A percentile compares a stretch with the other conserved stretches of the same genome.
phyloP scores from a whole-genome alignment of 2,113 vertebrate genomes.

The Chloropsis hardwickii region DNA sequence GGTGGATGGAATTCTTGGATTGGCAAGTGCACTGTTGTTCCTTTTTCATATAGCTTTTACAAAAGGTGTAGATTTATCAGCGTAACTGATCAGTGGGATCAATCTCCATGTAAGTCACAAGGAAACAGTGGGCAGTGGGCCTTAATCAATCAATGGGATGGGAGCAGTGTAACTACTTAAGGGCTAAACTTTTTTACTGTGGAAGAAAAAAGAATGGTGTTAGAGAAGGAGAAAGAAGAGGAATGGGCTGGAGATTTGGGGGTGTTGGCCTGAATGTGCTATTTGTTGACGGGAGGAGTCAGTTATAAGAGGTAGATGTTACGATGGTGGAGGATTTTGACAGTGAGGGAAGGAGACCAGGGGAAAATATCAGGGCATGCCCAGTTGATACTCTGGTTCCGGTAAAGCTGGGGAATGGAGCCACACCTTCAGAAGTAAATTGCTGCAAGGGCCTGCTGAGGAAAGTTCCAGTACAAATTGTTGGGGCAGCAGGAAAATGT shows the following conservation, averaged over 20 bases:
- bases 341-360: neutral
- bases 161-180: neutral
- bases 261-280: neutral
- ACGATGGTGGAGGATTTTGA: neutral
- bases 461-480: neutral
- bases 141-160: neutral
- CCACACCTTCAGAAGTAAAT: neutral
- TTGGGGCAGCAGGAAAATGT: neutral
- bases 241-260: neutral
- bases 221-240: neutral
- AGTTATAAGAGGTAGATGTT: neutral
- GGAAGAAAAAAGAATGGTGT: neutral
- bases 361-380: neutral
- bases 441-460: neutral
- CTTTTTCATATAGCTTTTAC: neutral
- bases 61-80: neutral
- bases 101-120: neutral
- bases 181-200: neutral
- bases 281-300: neutral
- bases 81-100: neutral
- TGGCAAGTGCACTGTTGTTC: neutral
- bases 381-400: neutral
- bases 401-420: neutral
- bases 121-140: neutral
- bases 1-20: neutral